A percentile compares a stretch with the other conserved stretches of the same genome.
Evolutionary conservation across 2,797 vertebrate species (phyloP).

Genomic region (Oceanodroma leucorhoa): DNA sequence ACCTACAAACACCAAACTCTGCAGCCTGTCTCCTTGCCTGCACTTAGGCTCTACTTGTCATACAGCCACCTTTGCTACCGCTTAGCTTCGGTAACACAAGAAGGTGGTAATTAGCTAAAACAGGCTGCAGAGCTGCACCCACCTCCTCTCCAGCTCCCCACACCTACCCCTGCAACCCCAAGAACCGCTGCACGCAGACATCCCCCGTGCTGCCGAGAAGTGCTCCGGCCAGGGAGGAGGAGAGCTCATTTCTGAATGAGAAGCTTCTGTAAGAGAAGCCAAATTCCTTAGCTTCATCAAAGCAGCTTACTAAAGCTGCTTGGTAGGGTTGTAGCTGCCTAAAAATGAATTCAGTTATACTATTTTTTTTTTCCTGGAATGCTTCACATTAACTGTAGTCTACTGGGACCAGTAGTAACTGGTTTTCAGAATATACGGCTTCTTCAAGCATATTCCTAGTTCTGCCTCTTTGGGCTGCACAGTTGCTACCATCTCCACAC

Average conservation of each 20-base stretch:
- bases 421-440: background rate
- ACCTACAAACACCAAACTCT: accelerated
- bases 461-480: background rate
- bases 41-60: accelerated
- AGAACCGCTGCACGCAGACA: background rate
- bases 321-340: background rate
- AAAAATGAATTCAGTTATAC: accelerated
- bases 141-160: background rate
- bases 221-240: too few relatives aligned
- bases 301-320: too few relatives aligned
- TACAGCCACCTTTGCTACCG: background rate
- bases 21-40: accelerated
- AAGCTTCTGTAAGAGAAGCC: background rate
- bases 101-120: background rate
- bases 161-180: accelerated
- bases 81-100: accelerated
- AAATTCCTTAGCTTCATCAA: background rate
- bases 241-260: background rate
- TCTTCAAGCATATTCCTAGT: accelerated
- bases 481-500: accelerated
- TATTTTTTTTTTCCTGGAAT: accelerated
- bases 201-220: accelerated
- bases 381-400: background rate
- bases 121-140: background rate
- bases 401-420: background rate